Base-by-base conservation (phyloP, 23 tunicate genomes). In the Clavelina lepadiformis region DNA sequence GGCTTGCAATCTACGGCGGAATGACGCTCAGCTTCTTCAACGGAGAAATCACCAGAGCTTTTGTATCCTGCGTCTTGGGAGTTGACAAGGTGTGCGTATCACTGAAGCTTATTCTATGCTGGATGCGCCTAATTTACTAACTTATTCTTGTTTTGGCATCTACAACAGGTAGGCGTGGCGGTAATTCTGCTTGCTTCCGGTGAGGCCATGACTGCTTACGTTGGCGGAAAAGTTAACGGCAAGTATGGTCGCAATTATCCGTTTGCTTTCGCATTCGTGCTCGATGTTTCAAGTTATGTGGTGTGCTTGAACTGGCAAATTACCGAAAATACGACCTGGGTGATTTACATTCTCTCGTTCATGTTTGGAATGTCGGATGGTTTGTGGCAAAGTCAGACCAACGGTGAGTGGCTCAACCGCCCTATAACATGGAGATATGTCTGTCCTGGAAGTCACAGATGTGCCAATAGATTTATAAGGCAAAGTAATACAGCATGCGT, bases 1-100 rank as follows among this genome's bases (percentile, higher is more conserved):
- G 41, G 25, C 79, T 73, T 28, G n/a, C 79, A 13, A 60, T 73
- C 13, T 73, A 73, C 58, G 49, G 46, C 28, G 79, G 79, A 1
- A 60, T 73, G 69, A 13, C 47, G 1, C 2, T 73, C 19, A 58
- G 50, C 3, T 73, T 63, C 33, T 51, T 61, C 15, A 2, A 44
- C 3, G 31, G 50, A 33, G 79, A 73, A 34, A 58, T 73, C 22
- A 73, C 79, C 7, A 44, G 79, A 28, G 58, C 69, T 8, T 73
- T 61, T 41, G 13, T 69, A 2, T 73, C 79, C 20, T 73, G 79
- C 22, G 24, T 73, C 8, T 26, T 73, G 1, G 79, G 79, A 0
- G 34, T 73, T 25, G 79, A 52, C n/a, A n/a, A n/a, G n/a, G n/a
- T n/a, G n/a, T n/a, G n/a, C n/a, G n/a, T n/a, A n/a, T n/a, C n/a